phyloP scores from a whole-genome alignment of 1,140 invertebrate genomes.

The Pseudomyrmex sp. region DNA sequence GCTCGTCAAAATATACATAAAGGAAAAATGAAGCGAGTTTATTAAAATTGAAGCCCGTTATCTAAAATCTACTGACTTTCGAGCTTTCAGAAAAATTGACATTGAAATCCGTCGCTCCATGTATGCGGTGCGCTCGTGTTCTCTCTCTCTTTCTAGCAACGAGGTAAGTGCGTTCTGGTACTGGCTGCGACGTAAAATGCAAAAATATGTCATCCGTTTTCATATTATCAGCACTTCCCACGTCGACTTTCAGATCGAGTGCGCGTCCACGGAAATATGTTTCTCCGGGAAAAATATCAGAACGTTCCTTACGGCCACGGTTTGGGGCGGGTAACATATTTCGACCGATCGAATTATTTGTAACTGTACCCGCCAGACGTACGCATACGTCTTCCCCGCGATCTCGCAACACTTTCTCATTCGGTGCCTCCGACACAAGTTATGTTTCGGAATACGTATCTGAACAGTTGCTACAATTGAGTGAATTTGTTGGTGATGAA shows the following conservation, averaged over 20 bases:
- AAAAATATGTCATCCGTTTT: conserved; percentile 70
- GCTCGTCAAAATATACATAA: conserved; percentile 7
- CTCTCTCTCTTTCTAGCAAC: conserved; percentile 20
- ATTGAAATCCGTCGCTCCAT: conserved; percentile 30
- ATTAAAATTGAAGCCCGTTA: conserved; percentile 59
- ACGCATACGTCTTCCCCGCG: conserved; percentile 24
- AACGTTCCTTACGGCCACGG: not conserved
- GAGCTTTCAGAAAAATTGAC: conserved; percentile 63
- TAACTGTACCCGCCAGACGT: conserved; percentile 39
- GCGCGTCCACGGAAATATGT: conserved; percentile 28
- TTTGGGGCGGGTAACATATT: conserved; percentile 41
- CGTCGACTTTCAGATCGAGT: conserved; percentile 65
- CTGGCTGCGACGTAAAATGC: conserved; percentile 62
- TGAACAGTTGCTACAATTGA: not conserved
- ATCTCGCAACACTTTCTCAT: conserved; percentile 48
- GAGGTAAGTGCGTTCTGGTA: conserved; percentile 57
- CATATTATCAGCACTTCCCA: conserved; percentile 65
- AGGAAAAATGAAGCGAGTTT: conserved; percentile 46
- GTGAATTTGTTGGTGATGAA: not conserved
- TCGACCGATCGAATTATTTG: conserved; percentile 53
- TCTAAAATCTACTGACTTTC: conserved; percentile 47
- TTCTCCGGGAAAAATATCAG: conserved; percentile 47
- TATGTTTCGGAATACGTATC: conserved; percentile 7
- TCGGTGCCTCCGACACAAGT: conserved; percentile 24
- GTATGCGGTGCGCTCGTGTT: not conserved